Evolutionary conservation across 2,888 invertebrate species (phyloP).

Genomic region (Drosophila neotestacea): DNA sequence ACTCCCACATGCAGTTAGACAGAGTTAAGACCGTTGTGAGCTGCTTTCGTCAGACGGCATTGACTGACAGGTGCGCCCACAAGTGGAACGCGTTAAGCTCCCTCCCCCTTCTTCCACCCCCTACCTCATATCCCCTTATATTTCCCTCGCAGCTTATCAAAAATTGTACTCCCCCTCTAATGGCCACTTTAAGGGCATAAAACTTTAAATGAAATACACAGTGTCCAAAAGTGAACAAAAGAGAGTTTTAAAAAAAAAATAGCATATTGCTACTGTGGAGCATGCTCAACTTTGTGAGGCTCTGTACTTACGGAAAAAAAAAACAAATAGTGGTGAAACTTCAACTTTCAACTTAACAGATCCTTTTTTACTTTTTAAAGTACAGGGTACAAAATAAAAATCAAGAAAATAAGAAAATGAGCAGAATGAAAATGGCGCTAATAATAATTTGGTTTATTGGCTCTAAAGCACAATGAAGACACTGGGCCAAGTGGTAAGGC

Average conservation of each 20-base stretch:
- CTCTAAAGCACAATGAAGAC: slow-evolving; percentile 83
- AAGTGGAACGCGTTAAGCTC: slow-evolving; percentile 14
- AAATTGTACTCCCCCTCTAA: slow-evolving; percentile 22
- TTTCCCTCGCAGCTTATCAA: neutral
- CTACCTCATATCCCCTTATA: neutral
- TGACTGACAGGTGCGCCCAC: slow-evolving; percentile 31
- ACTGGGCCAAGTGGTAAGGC: slow-evolving; percentile 67
- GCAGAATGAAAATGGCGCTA: slow-evolving; percentile 80
- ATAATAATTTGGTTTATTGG: slow-evolving; percentile 85
- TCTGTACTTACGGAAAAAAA: too few species aligned
- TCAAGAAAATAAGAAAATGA: slow-evolving; percentile 19
- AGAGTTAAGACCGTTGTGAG: slow-evolving; percentile 14
- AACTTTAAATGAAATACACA: slow-evolving; percentile 77
- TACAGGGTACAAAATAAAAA: neutral
- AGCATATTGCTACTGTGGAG: too few species aligned
- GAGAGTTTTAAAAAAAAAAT: slow-evolving; percentile 36
- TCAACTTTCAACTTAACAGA: too few species aligned
- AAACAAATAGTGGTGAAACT: too few species aligned
- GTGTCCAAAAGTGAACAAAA: slow-evolving; percentile 34
- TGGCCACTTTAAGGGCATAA: slow-evolving; percentile 67
- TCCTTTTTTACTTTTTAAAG: too few species aligned
- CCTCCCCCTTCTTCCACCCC: neutral
- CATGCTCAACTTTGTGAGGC: too few species aligned
- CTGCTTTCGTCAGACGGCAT: slow-evolving; percentile 7
- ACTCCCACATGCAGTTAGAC: neutral